Percentiles rank a stretch among this genome's conserved stretches.
Conservation (phyloP, 2,113 vertebrate genomes). For the Gallinago media region DNA sequence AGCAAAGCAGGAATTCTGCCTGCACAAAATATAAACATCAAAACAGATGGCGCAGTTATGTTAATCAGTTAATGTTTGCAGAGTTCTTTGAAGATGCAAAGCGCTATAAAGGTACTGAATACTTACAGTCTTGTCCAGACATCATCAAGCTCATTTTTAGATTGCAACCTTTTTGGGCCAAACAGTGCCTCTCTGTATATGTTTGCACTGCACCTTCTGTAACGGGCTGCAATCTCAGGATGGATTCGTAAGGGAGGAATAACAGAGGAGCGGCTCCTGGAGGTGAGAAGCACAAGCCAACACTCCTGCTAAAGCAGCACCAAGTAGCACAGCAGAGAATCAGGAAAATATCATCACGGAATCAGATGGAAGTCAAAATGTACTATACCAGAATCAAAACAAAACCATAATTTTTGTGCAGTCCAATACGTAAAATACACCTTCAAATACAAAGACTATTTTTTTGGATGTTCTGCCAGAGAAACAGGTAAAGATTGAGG, state of each 20-base stretch:
- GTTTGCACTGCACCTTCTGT: neutral
- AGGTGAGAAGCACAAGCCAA: neutral
- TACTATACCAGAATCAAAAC: neutral
- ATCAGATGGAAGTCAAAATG: neutral
- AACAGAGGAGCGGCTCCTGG: neutral
- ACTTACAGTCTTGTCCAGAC: constrained; percentile 63
- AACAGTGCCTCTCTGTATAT: neutral
- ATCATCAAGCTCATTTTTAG: constrained; percentile 45
- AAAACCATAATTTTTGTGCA: neutral
- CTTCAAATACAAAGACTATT: neutral
- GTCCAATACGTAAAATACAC: neutral
- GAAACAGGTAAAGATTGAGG: neutral
- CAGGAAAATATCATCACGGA: neutral
- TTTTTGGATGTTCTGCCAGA: neutral
- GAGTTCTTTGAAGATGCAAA: constrained; percentile 60
- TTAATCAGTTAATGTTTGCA: constrained; percentile 55
- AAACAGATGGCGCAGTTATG: constrained; percentile 70
- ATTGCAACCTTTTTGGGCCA: constrained; percentile 31
- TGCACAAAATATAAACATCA: constrained; percentile 64
- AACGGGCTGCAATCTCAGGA: neutral
- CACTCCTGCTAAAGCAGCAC: neutral
- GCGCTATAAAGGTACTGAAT: constrained; percentile 50
- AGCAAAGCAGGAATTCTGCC: constrained; percentile 57
- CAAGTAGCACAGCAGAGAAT: neutral
- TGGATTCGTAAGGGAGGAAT: neutral